Evolutionary conservation across 2,113 vertebrate species (phyloP).

Genomic region (Nycticorax nycticorax): DNA sequence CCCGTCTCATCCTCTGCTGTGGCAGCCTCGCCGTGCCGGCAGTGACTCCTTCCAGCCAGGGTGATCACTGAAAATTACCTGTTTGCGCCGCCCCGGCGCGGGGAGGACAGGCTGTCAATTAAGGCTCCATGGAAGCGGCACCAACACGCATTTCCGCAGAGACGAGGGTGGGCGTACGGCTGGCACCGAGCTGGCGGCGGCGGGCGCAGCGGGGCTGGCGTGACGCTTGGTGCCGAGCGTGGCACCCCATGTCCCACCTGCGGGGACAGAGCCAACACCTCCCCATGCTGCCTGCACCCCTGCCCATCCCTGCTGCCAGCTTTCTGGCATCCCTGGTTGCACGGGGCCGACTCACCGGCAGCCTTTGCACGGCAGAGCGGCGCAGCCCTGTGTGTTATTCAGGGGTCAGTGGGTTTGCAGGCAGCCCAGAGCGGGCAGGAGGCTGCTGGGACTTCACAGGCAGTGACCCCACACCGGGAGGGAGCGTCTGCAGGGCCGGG

Average conservation of each 20-base stretch:
- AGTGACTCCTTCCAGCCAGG: neutral
- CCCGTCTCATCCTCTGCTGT: accelerated
- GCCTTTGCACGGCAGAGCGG: neutral
- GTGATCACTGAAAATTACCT: constrained; percentile 45
- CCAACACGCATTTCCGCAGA: neutral
- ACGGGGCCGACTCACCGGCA: accelerated
- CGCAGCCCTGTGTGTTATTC: accelerated
- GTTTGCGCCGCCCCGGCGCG: neutral
- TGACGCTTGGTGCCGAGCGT: accelerated
- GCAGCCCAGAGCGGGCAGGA: neutral
- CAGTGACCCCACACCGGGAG: neutral
- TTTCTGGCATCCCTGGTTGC: accelerated
- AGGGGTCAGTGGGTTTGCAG: neutral
- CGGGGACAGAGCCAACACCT: neutral
- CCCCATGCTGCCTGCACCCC: accelerated
- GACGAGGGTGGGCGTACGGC: neutral
- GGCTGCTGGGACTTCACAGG: neutral
- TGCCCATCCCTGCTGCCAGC: accelerated
- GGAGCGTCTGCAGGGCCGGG: neutral
- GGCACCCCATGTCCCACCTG: neutral
- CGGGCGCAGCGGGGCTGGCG: neutral
- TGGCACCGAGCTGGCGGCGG: neutral
- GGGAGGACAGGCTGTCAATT: neutral
- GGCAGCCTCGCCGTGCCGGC: neutral
- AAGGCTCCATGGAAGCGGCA: neutral